phyloP scores from a whole-genome alignment of 2,888 invertebrate genomes.

The Dolomedes plantarius region DNA sequence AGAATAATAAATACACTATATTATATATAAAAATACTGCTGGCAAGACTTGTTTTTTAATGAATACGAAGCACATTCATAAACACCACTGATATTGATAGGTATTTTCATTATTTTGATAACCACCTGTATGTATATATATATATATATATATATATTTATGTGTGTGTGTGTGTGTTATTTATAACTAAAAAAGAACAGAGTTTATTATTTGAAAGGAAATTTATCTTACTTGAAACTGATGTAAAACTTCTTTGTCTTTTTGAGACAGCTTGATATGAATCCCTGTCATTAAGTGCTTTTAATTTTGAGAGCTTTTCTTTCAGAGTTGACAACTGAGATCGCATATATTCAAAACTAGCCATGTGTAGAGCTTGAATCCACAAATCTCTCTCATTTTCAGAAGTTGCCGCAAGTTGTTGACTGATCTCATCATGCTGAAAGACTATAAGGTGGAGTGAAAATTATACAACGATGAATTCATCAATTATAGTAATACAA shows the following conservation, averaged over 20 bases:
- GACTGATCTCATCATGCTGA: slow-evolving; percentile 79
- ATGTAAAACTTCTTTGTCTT: slow-evolving; percentile 56
- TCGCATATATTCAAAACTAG: slow-evolving; percentile 89
- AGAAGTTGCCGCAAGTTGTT: slow-evolving; percentile 87
- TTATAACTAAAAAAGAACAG: no score
- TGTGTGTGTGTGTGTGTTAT: no score
- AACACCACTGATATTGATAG: no score
- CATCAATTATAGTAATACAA: no score
- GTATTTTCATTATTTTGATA: no score
- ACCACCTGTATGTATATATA: background rate
- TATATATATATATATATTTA: background rate
- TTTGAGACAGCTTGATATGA: slow-evolving; percentile 23
- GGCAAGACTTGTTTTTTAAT: no score
- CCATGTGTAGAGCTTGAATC: slow-evolving; percentile 88
- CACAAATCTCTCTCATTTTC: slow-evolving; percentile 89
- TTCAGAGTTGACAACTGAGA: slow-evolving; percentile 83
- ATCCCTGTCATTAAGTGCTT: slow-evolving; percentile 28
- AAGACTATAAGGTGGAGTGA: no score
- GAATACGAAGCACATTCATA: no score
- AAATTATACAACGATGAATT: background rate
- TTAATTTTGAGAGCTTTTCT: slow-evolving; percentile 72
- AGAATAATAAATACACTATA: no score
- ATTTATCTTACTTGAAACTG: slow-evolving; percentile 26
- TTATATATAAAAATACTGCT: no score
- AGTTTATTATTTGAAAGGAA: no score